Evolutionary conservation across 2,888 invertebrate species (phyloP), one percentile per base, ranked within the genome.

Genomic region (Polyommatus icarus): DNA sequence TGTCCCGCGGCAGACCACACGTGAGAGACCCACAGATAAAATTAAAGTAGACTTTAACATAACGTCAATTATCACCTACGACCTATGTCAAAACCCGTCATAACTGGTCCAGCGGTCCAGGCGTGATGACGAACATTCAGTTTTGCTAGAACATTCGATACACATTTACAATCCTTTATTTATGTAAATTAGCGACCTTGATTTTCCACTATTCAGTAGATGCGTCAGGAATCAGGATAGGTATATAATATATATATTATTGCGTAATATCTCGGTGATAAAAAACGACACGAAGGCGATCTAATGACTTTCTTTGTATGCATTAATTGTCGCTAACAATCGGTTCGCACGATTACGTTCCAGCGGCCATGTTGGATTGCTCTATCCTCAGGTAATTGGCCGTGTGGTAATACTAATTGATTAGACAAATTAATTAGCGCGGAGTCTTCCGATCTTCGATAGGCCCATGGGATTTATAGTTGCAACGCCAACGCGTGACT

Each of bases 251-350:
- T n/a, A n/a, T 67, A 67, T 67, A 54, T 50, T 46, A 73, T 73
- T 73, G 29, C 75, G 46, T 75, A 75, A 75, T n/a, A 18, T 24
- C 54, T 6, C 24, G 12, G 8, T 54, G 18, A 72, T 75, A 75
- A 75, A 75, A 75, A 75, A 46, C 24, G 15, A 54, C 54, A 54
- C 75, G 54, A 54, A 75, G 46, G 54, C 24, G 46, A 36, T 77
- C 72, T 79, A 79, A 79, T 79, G 54, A 79, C 79, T 79, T 79
- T 79, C 77, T 79, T 79, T 76, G 78, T 77, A 78, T 75, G 50
- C 32, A 59, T 24, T 78, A 79, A 79, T 79, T 76, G 78, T 40
- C 76, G 76, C 72, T 78, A 78, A 79, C 18, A 78, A 61, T n/a
- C 78, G 15, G 72, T 75, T 75, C 75, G 6, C 75, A 75, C 29